Conservation (phyloP, 2,113 vertebrate species). For the Pogonocichla stellata region DNA sequence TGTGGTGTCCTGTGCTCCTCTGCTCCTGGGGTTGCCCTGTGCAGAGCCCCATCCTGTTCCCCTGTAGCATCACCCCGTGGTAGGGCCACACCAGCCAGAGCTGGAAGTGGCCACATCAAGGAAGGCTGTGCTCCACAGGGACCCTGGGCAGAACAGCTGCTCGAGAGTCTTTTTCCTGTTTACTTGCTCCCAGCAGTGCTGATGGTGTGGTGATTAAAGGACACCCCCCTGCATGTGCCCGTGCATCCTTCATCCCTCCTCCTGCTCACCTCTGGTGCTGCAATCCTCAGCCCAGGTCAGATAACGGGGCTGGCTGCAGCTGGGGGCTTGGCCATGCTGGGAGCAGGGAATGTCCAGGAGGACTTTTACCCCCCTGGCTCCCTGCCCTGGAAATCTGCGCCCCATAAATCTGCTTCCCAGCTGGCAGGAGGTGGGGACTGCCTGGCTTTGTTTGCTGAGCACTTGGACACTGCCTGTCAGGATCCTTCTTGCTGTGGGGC, state of each 20-base stretch:
- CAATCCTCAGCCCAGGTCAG: not conserved
- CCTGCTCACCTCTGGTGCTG: not conserved
- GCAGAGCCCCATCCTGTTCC: not conserved
- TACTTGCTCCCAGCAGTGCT: conserved; percentile 40
- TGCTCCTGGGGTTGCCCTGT: rapidly evolving
- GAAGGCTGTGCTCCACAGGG: not conserved
- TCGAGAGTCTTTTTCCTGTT: conserved; percentile 67
- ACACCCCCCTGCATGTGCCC: not conserved
- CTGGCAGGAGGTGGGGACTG: not conserved
- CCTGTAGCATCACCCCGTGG: rapidly evolving
- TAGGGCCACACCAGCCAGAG: rapidly evolving
- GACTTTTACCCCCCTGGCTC: conserved; percentile 5
- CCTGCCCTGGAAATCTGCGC: not conserved
- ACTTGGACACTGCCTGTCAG: not conserved
- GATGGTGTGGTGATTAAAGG: conserved; percentile 13
- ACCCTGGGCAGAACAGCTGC: conserved; percentile 22
- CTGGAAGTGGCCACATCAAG: not conserved
- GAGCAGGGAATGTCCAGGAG: not conserved
- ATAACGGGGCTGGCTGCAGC: not conserved
- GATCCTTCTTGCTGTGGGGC: rapidly evolving
- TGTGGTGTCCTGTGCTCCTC: not conserved
- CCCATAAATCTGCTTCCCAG: not conserved
- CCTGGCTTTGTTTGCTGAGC: not conserved
- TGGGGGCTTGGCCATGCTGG: rapidly evolving
- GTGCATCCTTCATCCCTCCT: not conserved